These are phyloP conservation scores for Epinephelus awoara DNA, from an alignment of 2,797 vertebrate genomes.

Conservation along the genomic window DNA sequence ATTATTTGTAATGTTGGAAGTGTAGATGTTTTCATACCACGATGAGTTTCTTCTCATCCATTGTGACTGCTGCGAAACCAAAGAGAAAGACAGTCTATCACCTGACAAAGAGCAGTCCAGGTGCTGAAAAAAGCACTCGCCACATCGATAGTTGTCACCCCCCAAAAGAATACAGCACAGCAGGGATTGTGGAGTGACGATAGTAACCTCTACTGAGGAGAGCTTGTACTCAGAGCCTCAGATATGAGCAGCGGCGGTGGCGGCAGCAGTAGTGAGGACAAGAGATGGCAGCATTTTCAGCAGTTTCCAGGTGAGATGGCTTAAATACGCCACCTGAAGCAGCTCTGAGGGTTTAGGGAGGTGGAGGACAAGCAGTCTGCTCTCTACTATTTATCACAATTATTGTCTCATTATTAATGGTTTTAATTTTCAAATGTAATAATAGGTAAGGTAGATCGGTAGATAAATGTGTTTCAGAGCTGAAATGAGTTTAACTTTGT, in stretches of 20 bases:
- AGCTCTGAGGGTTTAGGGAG: neutral
- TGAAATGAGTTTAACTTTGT: neutral
- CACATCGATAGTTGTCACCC: neutral
- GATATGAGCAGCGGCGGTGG: neutral
- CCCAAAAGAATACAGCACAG: neutral
- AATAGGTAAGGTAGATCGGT: too few species aligned
- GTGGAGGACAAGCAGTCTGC: too few species aligned
- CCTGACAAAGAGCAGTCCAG: constrained; percentile 1
- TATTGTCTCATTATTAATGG: too few species aligned
- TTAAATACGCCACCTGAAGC: neutral
- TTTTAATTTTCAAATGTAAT: too few species aligned
- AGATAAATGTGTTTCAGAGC: neutral
- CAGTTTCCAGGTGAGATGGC: neutral
- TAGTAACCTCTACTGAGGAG: neutral
- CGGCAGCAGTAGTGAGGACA: too few species aligned
- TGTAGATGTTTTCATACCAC: neutral
- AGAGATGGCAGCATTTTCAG: neutral
- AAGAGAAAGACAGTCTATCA: neutral
- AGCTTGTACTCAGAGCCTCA: neutral
- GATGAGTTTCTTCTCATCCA: neutral
- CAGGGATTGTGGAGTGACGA: neutral
- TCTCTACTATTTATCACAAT: too few species aligned
- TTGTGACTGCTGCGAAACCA: neutral
- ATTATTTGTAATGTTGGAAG: neutral
- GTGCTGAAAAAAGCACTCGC: neutral